Conservation (phyloP, 2,113 vertebrate species). For the Neopipo cinnamomea region DNA sequence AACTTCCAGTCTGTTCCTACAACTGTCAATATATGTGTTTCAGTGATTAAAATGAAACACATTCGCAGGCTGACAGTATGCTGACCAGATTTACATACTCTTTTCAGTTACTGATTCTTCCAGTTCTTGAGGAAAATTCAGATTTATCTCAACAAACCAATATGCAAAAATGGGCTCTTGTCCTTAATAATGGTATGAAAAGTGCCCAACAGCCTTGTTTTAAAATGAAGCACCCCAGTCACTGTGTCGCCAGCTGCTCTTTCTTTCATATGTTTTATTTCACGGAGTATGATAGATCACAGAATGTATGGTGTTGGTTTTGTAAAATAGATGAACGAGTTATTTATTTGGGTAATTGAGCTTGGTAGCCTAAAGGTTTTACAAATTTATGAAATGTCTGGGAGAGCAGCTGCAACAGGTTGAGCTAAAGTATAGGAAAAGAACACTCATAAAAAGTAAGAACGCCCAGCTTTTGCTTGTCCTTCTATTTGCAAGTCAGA, state of each 20-base stretch:
- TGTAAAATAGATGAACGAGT: neutral
- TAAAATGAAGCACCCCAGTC: neutral
- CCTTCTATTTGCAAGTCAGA: neutral
- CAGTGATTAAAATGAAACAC: neutral
- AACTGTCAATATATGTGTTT: neutral
- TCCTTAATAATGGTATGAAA: neutral
- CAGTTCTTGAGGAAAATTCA: neutral
- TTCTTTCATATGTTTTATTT: neutral
- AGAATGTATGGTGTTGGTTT: neutral
- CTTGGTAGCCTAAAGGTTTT: neutral
- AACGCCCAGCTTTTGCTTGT: neutral
- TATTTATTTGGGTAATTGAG: neutral
- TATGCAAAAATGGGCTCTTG: neutral
- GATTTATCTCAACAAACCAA: neutral
- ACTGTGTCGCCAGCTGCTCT: neutral
- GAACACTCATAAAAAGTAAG: neutral
- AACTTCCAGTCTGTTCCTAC: neutral
- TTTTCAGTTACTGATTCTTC: conserved; percentile 4
- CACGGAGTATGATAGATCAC: neutral
- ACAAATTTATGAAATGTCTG: neutral
- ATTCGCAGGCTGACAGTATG: neutral
- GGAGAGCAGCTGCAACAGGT: neutral
- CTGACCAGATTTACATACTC: neutral
- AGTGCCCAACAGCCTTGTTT: neutral
- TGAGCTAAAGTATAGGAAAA: neutral